phyloP scores from a whole-genome alignment of 2,797 vertebrate species.

The Muraenolepis orangiensis region DNA sequence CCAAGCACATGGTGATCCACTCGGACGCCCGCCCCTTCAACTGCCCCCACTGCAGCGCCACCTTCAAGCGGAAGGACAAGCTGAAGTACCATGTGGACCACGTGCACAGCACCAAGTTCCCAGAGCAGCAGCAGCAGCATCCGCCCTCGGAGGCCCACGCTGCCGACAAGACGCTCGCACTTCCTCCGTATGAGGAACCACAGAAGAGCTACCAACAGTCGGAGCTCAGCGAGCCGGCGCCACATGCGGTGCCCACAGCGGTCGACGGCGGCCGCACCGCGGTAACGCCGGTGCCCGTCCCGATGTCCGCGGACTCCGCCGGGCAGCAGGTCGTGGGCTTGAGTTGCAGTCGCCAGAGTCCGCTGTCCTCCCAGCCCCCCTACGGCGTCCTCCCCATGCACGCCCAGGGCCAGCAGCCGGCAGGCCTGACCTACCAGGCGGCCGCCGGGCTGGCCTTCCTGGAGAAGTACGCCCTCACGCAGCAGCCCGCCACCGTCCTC shows the following conservation, averaged over 20 bases:
- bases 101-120: constrained; percentile 82
- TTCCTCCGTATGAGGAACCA: constrained; percentile 72
- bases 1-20: constrained; percentile 98
- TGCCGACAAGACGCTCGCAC: constrained; percentile 72
- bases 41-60: constrained; percentile 92
- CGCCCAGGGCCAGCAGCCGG: constrained; percentile 66
- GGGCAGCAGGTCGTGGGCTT: constrained; percentile 50
- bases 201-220: constrained; percentile 45
- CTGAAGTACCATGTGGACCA: constrained; percentile 97
- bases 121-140: constrained; percentile 60
- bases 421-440: constrained; percentile 78
- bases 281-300: constrained; percentile 69
- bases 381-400: constrained; percentile 58
- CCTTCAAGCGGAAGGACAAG: constrained; percentile 97
- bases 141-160: constrained; percentile 25
- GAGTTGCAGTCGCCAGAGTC: constrained; percentile 56
- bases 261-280: constrained; percentile 72
- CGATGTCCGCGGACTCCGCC: constrained; percentile 63
- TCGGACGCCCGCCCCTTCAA: constrained; percentile 95
- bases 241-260: constrained; percentile 62
- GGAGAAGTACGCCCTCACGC: constrained; percentile 95
- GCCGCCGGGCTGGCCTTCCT: constrained; percentile 87
- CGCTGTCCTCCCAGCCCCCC: constrained; percentile 59
- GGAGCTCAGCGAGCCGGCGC: constrained; percentile 51
- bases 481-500: constrained; percentile 88